Percentiles rank a stretch among this genome's conserved stretches.
These are phyloP conservation scores for Cheilosia soror DNA, from an alignment of 2,888 invertebrate genomes.

Conservation along the genomic window DNA sequence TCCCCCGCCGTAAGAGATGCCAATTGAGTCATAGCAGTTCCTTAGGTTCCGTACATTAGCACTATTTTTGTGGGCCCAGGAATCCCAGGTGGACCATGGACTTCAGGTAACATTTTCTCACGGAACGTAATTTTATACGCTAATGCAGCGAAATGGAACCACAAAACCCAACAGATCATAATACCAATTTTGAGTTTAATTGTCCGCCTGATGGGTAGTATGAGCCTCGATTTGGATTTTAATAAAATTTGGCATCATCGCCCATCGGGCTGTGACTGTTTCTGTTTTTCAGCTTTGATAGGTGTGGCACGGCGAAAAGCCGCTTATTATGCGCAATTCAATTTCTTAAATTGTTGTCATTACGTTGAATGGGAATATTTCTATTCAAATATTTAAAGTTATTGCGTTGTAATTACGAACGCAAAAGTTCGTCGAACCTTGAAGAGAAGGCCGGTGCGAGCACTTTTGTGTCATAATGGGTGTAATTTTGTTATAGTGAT, in stretches of 20 bases:
- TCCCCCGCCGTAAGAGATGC: slow-evolving; percentile 7
- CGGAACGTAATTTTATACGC: slow-evolving; percentile 32
- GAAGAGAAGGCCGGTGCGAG: slow-evolving; percentile 2
- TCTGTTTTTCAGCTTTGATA: neutral
- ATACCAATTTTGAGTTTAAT: slow-evolving; percentile 34
- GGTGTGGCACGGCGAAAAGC: slow-evolving; percentile 35
- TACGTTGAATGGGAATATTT: slow-evolving; percentile 41
- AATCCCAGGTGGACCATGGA: slow-evolving; percentile 51
- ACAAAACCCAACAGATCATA: neutral
- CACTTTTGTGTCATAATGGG: neutral
- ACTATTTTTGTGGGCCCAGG: neutral
- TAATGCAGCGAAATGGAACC: slow-evolving; percentile 21
- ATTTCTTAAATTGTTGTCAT: slow-evolving; percentile 56
- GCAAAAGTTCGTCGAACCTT: slow-evolving; percentile 33
- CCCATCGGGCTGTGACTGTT: slow-evolving; percentile 2
- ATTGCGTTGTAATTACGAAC: slow-evolving; percentile 34
- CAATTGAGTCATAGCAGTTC: slow-evolving; percentile 23
- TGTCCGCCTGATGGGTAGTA: slow-evolving; percentile 2
- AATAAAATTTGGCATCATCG: slow-evolving; percentile 45
- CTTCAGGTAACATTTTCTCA: slow-evolving; percentile 37
- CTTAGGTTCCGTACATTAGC: slow-evolving; percentile 17
- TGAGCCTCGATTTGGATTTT: slow-evolving; percentile 28
- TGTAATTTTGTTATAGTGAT: slow-evolving; percentile 18
- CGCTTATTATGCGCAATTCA: slow-evolving; percentile 54
- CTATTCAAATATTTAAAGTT: slow-evolving; percentile 27